Percentiles rank a stretch among this genome's conserved stretches.
Evolutionary conservation across 2,888 invertebrate genomes (phyloP).

Genomic region (Galerucella nymphaeae): DNA sequence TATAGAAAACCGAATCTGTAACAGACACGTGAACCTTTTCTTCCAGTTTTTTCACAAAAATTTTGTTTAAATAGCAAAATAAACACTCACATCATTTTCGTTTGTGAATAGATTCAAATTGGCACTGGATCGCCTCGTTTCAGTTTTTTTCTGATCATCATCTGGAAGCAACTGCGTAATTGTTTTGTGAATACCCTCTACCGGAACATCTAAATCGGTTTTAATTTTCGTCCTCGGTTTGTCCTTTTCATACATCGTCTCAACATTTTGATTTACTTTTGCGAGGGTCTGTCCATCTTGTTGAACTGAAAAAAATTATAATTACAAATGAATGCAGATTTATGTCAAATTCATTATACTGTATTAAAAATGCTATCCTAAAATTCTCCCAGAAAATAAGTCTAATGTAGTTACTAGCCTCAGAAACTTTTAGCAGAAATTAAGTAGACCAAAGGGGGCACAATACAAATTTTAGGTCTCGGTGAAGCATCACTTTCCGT

Average conservation of each 20-base stretch:
- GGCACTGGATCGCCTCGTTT: slow-evolving; percentile 64
- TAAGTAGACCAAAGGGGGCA: too few relatives aligned
- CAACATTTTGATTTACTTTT: slow-evolving; percentile 60
- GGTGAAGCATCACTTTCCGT: too few relatives aligned
- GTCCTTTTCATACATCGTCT: slow-evolving; percentile 54
- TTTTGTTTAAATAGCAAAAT: background rate
- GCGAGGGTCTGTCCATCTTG: slow-evolving; percentile 64
- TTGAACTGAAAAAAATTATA: slow-evolving; percentile 58
- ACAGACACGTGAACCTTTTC: too few relatives aligned
- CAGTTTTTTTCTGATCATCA: slow-evolving; percentile 51
- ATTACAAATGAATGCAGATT: background rate
- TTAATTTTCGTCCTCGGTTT: slow-evolving; percentile 66
- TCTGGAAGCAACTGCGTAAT: slow-evolving; percentile 63
- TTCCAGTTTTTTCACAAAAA: too few relatives aligned
- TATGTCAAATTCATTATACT: background rate
- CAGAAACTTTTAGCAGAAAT: too few relatives aligned
- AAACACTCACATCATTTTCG: slow-evolving; percentile 45
- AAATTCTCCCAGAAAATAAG: too few relatives aligned
- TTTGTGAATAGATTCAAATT: slow-evolving; percentile 58
- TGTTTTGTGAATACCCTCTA: slow-evolving; percentile 69
- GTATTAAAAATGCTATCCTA: background rate
- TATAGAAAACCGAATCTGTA: too few relatives aligned
- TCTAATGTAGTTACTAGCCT: too few relatives aligned
- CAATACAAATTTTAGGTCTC: too few relatives aligned
- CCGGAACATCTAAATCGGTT: slow-evolving; percentile 70